These are phyloP conservation scores for Punctoribates punctum DNA, from an alignment of 2,888 invertebrate species.

Conservation along the genomic window DNA sequence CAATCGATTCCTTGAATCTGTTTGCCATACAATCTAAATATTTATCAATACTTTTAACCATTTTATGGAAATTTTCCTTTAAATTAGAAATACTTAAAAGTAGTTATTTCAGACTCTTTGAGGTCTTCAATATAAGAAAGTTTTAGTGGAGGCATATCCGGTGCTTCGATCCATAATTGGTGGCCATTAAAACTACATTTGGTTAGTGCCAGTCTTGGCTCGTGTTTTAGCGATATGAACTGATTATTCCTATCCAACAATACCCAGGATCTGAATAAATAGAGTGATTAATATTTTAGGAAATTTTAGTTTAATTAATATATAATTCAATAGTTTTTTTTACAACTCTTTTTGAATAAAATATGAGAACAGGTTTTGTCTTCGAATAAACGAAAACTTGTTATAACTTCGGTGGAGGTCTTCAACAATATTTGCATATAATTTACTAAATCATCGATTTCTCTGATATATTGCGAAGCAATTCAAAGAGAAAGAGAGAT, in stretches of 20 bases:
- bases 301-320: too few relatives aligned
- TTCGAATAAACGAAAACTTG: too few relatives aligned
- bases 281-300: too few relatives aligned
- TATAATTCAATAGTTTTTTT: too few relatives aligned
- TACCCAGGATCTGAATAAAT: constrained; percentile 14
- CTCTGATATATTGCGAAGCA: too few relatives aligned
- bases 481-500: too few relatives aligned
- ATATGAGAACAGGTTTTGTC: too few relatives aligned
- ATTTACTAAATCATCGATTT: too few relatives aligned
- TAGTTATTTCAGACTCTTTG: background rate
- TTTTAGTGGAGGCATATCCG: constrained; percentile 1
- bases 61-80: background rate
- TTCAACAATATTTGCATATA: too few relatives aligned
- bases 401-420: too few relatives aligned
- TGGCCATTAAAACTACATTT: constrained; percentile 9
- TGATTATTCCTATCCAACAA: constrained; percentile 18
- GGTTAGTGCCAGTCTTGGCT: constrained; percentile 30
- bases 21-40: constrained; percentile 2
- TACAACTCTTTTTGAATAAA: too few relatives aligned
- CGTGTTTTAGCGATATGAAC: constrained; percentile 29
- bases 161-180: constrained; percentile 11
- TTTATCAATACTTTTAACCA: background rate
- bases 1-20: constrained; percentile 26
- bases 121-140: background rate
- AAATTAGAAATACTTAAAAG: background rate